Evolutionary conservation across 2,797 vertebrate species (phyloP), one percentile per base, ranked within the genome.

Genomic region (Aotus griseimembra): DNA sequence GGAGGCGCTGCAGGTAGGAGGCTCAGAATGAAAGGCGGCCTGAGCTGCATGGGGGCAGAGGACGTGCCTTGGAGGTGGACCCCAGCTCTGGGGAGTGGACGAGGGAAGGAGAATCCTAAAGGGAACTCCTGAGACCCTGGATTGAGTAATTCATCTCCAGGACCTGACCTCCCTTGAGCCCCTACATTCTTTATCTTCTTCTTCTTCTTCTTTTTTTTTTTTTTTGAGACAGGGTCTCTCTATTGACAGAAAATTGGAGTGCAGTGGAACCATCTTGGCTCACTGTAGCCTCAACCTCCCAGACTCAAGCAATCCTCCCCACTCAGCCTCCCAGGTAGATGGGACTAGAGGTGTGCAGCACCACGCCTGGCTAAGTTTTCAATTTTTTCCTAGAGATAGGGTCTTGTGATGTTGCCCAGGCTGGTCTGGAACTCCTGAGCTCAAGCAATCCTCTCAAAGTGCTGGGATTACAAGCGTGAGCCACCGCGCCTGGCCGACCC

Each of bases 121-220:
- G 64, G 33, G 1, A 30, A 6, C 24, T 3, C 61, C 46, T 0
- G 1, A 46, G 84, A 28, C 11, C n/a, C 50, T 7, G 2, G 14
- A 1, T 0, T 0, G 44, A 17, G 2, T 2, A 1, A 0, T 36
- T 20, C 52, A 2, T 7, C 72, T 26, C 58, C 39, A 0, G 88
- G 41, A 9, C 20, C 41, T 11, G 10, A 14, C 4, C 52, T 10
- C 39, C 76, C 15, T 33, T 2, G 26, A 8, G 7, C 64, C 13
- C 33, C 33, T n/a, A 33, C 33, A 55, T 55, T 22, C 19, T 52
- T 52, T 20, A 7, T 52, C 19, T 52, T 52, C 17, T 19, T 20
- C 50, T 52, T 52, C 19, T 20, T 52, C 14, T 15, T 50, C 14
- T 15, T 50, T 50, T 33, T 64, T 8, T n/a, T n/a, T 15, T 67